phyloP scores from a whole-genome alignment of 2,888 invertebrate species.

The Prosapia bicincta region DNA sequence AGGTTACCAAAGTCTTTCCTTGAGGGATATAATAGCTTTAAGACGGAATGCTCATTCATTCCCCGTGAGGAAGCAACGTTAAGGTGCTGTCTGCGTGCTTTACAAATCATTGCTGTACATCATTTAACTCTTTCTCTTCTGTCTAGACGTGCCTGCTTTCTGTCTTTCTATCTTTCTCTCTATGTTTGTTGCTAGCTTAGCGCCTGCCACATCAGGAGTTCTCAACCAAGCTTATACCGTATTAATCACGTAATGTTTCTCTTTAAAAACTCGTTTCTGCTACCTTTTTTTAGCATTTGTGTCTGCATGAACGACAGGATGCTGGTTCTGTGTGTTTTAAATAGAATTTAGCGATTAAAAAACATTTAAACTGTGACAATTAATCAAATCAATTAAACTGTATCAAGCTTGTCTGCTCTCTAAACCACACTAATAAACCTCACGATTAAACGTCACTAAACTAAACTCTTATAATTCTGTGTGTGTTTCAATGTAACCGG shows the following conservation, averaged over 20 bases:
- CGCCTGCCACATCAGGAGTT: slow-evolving; percentile 7
- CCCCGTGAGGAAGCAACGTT: neutral
- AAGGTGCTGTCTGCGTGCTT: neutral
- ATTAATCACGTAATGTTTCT: neutral
- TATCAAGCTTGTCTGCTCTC: neutral
- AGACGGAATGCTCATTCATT: no score
- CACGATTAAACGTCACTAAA: neutral
- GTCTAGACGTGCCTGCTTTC: slow-evolving; percentile 23
- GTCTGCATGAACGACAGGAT: neutral
- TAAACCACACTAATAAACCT: neutral
- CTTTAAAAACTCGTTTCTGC: neutral
- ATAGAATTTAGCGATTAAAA: neutral
- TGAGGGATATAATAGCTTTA: no score
- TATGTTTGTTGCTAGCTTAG: slow-evolving; percentile 8
- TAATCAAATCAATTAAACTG: neutral
- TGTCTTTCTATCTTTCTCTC: slow-evolving; percentile 23
- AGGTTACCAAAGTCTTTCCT: no score
- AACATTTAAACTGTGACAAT: neutral
- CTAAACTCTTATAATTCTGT: neutral
- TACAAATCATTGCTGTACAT: neutral
- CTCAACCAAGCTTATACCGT: neutral
- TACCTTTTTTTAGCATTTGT: neutral
- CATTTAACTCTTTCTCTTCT: slow-evolving; percentile 3
- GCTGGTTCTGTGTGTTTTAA: neutral
- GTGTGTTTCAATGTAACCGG: neutral